Evolutionary conservation across 2,113 vertebrate species (phyloP).

Genomic region (Reinhardtius hippoglossoides): DNA sequence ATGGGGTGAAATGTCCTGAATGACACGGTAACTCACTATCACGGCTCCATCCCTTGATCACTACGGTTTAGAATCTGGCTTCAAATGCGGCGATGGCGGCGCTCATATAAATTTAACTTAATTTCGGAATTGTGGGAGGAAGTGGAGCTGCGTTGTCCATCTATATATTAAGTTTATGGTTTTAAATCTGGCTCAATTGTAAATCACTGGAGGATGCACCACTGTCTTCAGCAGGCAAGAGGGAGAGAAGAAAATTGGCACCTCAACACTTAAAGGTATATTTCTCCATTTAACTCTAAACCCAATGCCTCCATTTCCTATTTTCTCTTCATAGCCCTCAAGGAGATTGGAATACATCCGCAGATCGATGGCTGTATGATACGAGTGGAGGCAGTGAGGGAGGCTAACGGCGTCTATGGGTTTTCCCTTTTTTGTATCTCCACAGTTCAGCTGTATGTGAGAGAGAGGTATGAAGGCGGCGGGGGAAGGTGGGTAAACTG

Average conservation of each 20-base stretch:
- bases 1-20: too few relatives aligned
- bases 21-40: too few relatives aligned
- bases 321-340: conserved; percentile 38
- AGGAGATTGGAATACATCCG: conserved; percentile 56
- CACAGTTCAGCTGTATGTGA: conserved; percentile 46
- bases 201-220: neutral
- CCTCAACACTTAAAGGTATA: conserved; percentile 16
- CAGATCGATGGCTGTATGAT: conserved; percentile 56
- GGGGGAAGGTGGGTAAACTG: conserved; percentile 28
- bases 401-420: conserved; percentile 30
- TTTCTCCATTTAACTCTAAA: conserved; percentile 34
- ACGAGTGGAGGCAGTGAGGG: conserved; percentile 34
- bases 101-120: too few relatives aligned
- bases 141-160: too few relatives aligned
- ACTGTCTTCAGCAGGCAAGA: neutral
- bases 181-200: neutral
- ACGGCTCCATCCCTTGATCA: too few relatives aligned
- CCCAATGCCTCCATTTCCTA: conserved; percentile 30
- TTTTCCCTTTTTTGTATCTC: conserved; percentile 61
- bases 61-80: too few relatives aligned
- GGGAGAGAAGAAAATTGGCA: conserved; percentile 2
- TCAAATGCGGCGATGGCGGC: too few relatives aligned
- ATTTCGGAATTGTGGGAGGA: too few relatives aligned
- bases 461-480: conserved; percentile 17
- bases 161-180: neutral